Conservation (phyloP, 1,140 invertebrate genomes). For the Bombus confusus region DNA sequence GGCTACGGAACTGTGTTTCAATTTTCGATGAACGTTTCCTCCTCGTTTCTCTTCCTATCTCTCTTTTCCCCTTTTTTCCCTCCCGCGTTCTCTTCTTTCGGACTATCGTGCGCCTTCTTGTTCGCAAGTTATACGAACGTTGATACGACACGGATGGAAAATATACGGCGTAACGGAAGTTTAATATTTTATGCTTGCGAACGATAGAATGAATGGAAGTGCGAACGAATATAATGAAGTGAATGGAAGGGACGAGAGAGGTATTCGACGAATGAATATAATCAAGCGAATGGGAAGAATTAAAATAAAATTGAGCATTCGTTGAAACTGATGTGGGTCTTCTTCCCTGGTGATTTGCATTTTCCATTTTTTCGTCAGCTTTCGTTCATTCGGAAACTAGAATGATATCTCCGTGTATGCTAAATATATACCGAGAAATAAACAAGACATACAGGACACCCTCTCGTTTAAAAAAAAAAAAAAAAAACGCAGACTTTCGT, state of each 20-base stretch:
- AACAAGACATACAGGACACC: neutral
- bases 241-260: neutral
- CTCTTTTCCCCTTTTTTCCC: neutral
- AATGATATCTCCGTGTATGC: neutral
- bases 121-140: too few species aligned
- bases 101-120: neutral
- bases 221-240: neutral
- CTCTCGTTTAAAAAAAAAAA: neutral
- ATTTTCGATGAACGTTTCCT: slow-evolving; percentile 1
- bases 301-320: neutral
- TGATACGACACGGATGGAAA: neutral
- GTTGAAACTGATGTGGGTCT: neutral
- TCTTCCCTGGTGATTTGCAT: neutral
- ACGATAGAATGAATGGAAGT: neutral
- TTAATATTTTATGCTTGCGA: neutral
- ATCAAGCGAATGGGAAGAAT: neutral
- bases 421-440: neutral
- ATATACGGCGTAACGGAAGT: neutral
- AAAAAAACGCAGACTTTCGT: too few species aligned
- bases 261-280: neutral
- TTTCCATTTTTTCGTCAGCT: neutral
- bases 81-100: neutral
- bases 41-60: neutral
- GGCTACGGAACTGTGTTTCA: neutral
- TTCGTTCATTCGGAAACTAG: neutral